A percentile compares a stretch with the other conserved stretches of the same genome.
Evolutionary conservation across 2,888 invertebrate genomes (phyloP).

Genomic region (Creontiades dilutus): DNA sequence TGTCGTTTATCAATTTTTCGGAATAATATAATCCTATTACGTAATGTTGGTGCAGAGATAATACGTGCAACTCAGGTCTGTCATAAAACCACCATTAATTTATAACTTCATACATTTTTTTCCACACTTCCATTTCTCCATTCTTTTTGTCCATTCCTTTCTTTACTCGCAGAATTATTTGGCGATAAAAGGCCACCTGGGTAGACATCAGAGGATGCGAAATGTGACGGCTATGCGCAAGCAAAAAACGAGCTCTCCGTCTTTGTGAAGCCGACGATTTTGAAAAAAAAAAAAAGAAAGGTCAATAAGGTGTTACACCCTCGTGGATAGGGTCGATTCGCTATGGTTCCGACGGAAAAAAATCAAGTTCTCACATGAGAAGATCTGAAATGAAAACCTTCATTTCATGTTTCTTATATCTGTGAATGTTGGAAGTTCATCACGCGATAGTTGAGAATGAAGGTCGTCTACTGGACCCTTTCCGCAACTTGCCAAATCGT

Average conservation of each 20-base stretch:
- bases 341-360: slow-evolving; percentile 33
- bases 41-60: neutral
- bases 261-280: slow-evolving; percentile 41
- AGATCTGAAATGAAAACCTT: slow-evolving; percentile 46
- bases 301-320: slow-evolving; percentile 54
- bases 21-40: neutral
- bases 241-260: neutral
- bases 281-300: slow-evolving; percentile 30
- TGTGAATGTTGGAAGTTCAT: slow-evolving; percentile 50
- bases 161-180: neutral
- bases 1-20: no score
- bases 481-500: neutral
- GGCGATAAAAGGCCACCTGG: slow-evolving; percentile 49
- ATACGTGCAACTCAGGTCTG: neutral
- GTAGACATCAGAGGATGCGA: slow-evolving; percentile 10
- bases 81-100: slow-evolving; percentile 2
- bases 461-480: slow-evolving; percentile 13
- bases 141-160: neutral
- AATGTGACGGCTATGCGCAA: slow-evolving; percentile 9
- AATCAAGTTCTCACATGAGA: slow-evolving; percentile 29
- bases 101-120: slow-evolving; percentile 20
- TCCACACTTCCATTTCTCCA: neutral
- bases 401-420: slow-evolving; percentile 43
- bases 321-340: slow-evolving; percentile 33
- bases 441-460: slow-evolving; percentile 35